A percentile compares a stretch with the other conserved stretches of the same genome.
phyloP scores from a whole-genome alignment of 1,140 invertebrate species.

The Phymorhynchus buccinoides region DNA sequence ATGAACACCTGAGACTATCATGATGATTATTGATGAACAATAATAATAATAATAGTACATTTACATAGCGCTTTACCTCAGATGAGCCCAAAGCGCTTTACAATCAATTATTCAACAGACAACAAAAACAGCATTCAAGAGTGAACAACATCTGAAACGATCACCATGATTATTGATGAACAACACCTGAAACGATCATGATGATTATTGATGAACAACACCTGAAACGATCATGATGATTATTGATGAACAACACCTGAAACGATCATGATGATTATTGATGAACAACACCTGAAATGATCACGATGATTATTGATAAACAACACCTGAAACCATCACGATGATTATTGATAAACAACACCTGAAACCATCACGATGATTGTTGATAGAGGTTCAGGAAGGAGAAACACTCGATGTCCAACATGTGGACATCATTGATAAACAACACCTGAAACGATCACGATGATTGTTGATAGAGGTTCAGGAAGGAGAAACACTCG shows the following conservation, averaged over 20 bases:
- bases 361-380: too few species aligned
- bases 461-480: not conserved
- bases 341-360: conserved; percentile 79
- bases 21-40: too few species aligned
- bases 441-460: conserved; percentile 76
- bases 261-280: too few species aligned
- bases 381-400: too few species aligned
- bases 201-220: conserved; percentile 79
- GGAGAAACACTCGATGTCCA: conserved; percentile 99
- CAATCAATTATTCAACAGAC: too few species aligned
- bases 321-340: conserved; percentile 73
- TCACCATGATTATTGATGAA: conserved; percentile 80
- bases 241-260: conserved; percentile 77
- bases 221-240: too few species aligned
- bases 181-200: conserved; percentile 73
- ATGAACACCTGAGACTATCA: too few species aligned
- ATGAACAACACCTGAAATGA: conserved; percentile 75
- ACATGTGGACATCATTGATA: conserved; percentile 91
- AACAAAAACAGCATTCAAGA: too few species aligned
- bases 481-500: too few species aligned
- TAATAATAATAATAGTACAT: too few species aligned
- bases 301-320: conserved; percentile 80
- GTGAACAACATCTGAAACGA: conserved; percentile 75
- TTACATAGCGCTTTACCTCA: too few species aligned
- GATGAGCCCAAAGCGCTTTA: too few species aligned